phyloP scores from a whole-genome alignment of 2,888 invertebrate genomes.

The Brachyopa scutellaris region DNA sequence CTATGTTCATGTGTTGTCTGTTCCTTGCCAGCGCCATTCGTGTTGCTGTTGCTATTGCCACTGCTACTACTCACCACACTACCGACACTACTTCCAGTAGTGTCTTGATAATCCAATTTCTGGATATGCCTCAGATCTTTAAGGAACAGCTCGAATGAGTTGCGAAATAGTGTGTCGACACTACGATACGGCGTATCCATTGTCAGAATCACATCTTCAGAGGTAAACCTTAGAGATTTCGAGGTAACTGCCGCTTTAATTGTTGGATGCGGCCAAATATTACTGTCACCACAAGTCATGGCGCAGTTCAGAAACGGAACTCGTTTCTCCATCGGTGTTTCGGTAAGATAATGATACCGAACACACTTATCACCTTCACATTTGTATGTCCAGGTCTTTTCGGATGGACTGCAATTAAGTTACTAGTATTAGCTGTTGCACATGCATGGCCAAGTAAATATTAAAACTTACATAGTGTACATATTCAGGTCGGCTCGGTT shows the following conservation, averaged over 20 bases:
- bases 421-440: background rate
- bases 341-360: constrained; percentile 82
- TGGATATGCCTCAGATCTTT: constrained; percentile 79
- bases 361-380: constrained; percentile 88
- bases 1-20: constrained; percentile 60
- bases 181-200: constrained; percentile 78
- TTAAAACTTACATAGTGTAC: constrained; percentile 77
- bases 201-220: constrained; percentile 78
- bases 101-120: constrained; percentile 75
- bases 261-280: constrained; percentile 92
- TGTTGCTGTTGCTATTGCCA: constrained; percentile 46
- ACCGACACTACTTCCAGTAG: constrained; percentile 30
- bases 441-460: background rate
- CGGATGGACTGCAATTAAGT: constrained; percentile 77
- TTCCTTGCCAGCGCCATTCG: constrained; percentile 53
- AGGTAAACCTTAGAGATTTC: constrained; percentile 84
- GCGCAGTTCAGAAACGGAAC: constrained; percentile 88
- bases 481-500: constrained; percentile 75
- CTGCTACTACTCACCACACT: constrained; percentile 42
- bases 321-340: constrained; percentile 80
- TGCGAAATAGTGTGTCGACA: constrained; percentile 77
- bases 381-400: constrained; percentile 89
- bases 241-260: constrained; percentile 87
- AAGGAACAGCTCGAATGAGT: constrained; percentile 79
- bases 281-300: constrained; percentile 88